Conservation (phyloP, 1,140 invertebrate genomes). For the Ditylenchus dipsaci region DNA sequence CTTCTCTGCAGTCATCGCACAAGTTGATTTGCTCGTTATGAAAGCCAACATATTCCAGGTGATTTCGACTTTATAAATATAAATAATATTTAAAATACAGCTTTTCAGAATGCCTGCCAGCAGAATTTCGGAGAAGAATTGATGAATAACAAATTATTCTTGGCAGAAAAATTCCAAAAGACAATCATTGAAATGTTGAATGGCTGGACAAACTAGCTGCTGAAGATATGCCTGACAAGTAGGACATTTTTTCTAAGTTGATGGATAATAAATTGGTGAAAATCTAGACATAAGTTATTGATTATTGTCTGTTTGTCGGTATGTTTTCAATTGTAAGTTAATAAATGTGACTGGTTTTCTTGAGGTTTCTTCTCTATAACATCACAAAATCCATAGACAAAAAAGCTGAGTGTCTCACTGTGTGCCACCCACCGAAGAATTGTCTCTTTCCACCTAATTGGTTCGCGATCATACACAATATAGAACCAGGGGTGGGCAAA, state of each 20-base stretch:
- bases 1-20: slow-evolving; percentile 69
- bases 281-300: slow-evolving; percentile 65
- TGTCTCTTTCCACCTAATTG: slow-evolving; percentile 31
- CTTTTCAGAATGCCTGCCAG: neutral
- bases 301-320: slow-evolving; percentile 11
- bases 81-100: neutral
- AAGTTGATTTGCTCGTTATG: slow-evolving; percentile 67
- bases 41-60: slow-evolving; percentile 68
- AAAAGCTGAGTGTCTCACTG: slow-evolving; percentile 71
- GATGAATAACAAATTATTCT: neutral
- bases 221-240: slow-evolving; percentile 60
- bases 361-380: slow-evolving; percentile 1
- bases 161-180: neutral
- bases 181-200: neutral
- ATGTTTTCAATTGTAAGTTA: slow-evolving; percentile 4
- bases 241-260: no score
- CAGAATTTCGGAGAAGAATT: slow-evolving; percentile 1
- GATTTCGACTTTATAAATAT: slow-evolving; percentile 26
- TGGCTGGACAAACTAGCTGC: slow-evolving; percentile 33
- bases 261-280: no score
- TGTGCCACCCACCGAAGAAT: slow-evolving; percentile 72
- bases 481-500: neutral
- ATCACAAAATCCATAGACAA: slow-evolving; percentile 64
- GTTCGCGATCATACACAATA: slow-evolving; percentile 14
- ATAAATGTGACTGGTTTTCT: slow-evolving; percentile 1